These are phyloP conservation scores for Helicolenus hilgendorfi DNA, from an alignment of 2,797 vertebrate species.

Conservation along the genomic window DNA sequence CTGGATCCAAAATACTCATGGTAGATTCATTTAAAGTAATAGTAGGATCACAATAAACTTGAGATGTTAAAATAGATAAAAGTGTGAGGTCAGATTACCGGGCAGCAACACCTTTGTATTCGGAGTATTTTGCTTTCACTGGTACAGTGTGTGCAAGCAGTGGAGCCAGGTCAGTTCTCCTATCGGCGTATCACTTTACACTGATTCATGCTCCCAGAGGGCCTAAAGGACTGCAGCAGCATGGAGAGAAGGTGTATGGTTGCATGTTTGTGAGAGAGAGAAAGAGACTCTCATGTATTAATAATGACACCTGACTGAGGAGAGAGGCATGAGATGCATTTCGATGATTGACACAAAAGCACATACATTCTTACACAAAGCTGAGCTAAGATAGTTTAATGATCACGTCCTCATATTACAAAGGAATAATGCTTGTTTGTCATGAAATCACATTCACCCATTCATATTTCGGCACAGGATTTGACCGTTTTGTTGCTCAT, in stretches of 20 bases:
- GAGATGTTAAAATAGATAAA: not conserved
- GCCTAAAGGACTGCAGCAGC: constrained; percentile 20
- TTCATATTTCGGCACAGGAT: not conserved
- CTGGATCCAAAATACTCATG: not conserved
- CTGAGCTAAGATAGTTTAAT: not conserved
- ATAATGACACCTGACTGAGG: constrained; percentile 65
- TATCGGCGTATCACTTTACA: constrained; percentile 62
- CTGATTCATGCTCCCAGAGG: constrained; percentile 21
- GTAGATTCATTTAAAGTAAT: not conserved
- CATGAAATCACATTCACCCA: not conserved
- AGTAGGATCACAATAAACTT: not conserved
- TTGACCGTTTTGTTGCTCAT: not conserved
- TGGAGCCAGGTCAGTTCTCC: constrained; percentile 34
- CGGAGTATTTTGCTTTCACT: constrained; percentile 29
- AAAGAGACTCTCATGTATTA: constrained; percentile 78
- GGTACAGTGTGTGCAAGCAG: constrained; percentile 1
- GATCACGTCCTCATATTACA: not conserved
- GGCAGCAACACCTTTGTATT: not conserved
- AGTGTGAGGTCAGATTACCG: not conserved
- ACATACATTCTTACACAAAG: not conserved
- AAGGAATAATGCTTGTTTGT: not conserved
- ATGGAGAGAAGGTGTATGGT: constrained; percentile 79
- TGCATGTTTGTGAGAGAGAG: constrained; percentile 70
- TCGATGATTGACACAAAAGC: constrained; percentile 22
- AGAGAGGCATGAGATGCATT: constrained; percentile 2